Conservation (phyloP, 1,140 invertebrate species). For the Bicyclus anynana region DNA sequence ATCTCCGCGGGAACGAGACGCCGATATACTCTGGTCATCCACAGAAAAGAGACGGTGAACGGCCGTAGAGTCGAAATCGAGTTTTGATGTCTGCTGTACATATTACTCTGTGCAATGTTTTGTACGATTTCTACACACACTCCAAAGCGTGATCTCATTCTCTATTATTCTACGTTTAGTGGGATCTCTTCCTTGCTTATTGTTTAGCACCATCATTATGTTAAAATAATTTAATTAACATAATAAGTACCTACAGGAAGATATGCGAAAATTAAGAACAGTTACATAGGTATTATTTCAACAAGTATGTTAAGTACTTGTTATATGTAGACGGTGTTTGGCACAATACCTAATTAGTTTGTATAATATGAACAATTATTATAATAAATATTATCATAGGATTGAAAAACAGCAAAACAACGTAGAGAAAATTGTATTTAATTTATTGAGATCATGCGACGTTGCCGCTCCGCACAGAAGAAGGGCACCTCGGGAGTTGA, state of each 20-base stretch:
- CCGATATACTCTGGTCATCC: not conserved
- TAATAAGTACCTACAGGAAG: too few species aligned
- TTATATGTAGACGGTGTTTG: too few species aligned
- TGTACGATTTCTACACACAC: conserved; percentile 30
- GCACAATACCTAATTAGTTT: too few species aligned
- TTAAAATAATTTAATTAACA: not conserved
- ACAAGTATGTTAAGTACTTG: too few species aligned
- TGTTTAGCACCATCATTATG: not conserved
- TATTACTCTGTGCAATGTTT: conserved; percentile 36
- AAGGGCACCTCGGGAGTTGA: conserved; percentile 38
- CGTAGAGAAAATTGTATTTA: conserved; percentile 9
- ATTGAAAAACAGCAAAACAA: conserved; percentile 11
- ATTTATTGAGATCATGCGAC: conserved; percentile 45
- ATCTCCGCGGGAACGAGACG: conserved; percentile 12
- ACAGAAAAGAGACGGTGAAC: not conserved
- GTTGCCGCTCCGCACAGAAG: conserved; percentile 55
- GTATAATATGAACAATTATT: too few species aligned
- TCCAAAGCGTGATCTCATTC: conserved; percentile 36
- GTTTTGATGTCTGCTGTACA: too few species aligned
- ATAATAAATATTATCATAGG: not conserved
- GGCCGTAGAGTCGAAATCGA: not conserved
- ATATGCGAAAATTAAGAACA: too few species aligned
- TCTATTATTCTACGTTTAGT: conserved; percentile 36
- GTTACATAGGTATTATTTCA: too few species aligned
- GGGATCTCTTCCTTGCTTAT: not conserved